Evolutionary conservation across 2,797 vertebrate genomes (phyloP), one percentile per base, ranked within the genome.

Genomic region (Echeneis naucrates): DNA sequence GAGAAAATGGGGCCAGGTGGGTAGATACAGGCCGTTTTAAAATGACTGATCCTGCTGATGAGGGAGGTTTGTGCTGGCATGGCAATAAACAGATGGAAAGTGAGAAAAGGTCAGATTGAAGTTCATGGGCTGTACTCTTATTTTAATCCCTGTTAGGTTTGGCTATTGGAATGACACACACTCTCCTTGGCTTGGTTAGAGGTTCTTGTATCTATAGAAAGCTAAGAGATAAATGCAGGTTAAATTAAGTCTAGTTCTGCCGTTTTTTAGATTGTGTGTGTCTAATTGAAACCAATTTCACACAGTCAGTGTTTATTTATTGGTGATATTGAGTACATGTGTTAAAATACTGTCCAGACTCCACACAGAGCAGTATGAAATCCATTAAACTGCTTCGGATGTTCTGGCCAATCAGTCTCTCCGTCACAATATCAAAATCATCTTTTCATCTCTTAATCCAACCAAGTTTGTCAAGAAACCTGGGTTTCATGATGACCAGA

Each of bases 21-120:
- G 33, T 16, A 21, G 24, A 51, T 47, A 33, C 26, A 56, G 21
- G 53, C 40, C 30, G 57, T 9, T 47, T 67, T 24, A 27, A 37
- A 68, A 21, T 51, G 68, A 19, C 45, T 24, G 26, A 47, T 40
- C 12, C 16, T 63, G 40, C 42, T 0, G 2, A 8, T 26, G 58
- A 61, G 71, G 52, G 45, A 52, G 42, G 66, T 89, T 88, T 85
- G 51, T 66, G 33, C 78, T 87, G 77, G 80, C 76, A 42, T 12
- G 23, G n/a, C 42, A 72, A 72, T 63, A 75, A 86, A 84, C 66
- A 30, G 30, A 78, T 32, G 37, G 50, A 48, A 42, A 40, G 40
- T 54, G 48, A 14, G 24, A 4, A 47, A 14, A 38, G 27, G 55
- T 16, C 44, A 52, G 21, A 44, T 30, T n/a, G 14, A 53, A 47